phyloP scores from a whole-genome alignment of 1,140 invertebrate species.

The Capitella teleta region DNA sequence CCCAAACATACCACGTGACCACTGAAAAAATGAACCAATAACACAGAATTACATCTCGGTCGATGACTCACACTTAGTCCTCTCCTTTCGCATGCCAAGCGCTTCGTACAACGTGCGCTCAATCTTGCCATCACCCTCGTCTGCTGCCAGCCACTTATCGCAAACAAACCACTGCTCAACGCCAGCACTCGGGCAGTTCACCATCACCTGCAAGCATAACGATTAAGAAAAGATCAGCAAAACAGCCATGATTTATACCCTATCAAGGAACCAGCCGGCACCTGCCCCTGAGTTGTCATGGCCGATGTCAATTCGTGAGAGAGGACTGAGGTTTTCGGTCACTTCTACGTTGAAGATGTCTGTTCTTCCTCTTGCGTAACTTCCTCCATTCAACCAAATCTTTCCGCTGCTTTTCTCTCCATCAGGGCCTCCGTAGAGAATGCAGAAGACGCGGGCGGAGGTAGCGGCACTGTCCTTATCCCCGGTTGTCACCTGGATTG shows the following conservation, averaged over 20 bases:
- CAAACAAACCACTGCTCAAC: conserved; percentile 40
- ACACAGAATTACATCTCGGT: neutral
- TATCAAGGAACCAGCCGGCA: conserved; percentile 38
- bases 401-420: conserved; percentile 30
- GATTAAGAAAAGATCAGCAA: neutral
- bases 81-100: conserved; percentile 25
- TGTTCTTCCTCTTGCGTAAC: conserved; percentile 32
- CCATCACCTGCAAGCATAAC: conserved; percentile 19
- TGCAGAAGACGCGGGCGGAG: conserved; percentile 33
- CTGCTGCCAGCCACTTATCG: conserved; percentile 35
- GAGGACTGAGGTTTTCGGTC: conserved; percentile 30
- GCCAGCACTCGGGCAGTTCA: conserved; percentile 33
- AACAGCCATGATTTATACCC: conserved; percentile 10
- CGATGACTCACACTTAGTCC: conserved; percentile 27
- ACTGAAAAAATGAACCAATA: conserved; percentile 18
- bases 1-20: conserved; percentile 31
- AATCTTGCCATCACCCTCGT: conserved; percentile 36
- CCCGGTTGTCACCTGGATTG: conserved; percentile 36
- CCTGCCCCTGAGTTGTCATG: conserved; percentile 36
- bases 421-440: conserved; percentile 33
- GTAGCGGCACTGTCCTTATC: conserved; percentile 35
- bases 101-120: conserved; percentile 35
- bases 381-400: conserved; percentile 34
- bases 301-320: conserved; percentile 35
- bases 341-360: conserved; percentile 37